Evolutionary conservation across 2,888 invertebrate species (phyloP).

Genomic region (Fissipunctia ypsillon): DNA sequence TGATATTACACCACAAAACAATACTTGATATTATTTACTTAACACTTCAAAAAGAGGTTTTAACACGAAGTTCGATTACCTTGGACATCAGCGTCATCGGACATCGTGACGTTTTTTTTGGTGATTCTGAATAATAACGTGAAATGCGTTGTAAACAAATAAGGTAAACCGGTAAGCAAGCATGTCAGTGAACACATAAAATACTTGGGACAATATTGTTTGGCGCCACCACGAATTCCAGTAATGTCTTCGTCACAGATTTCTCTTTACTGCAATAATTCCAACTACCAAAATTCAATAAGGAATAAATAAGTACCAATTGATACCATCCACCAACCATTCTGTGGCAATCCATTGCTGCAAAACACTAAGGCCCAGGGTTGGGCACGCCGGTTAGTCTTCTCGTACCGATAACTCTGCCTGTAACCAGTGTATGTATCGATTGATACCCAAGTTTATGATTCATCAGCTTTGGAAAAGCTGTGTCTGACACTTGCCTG

Average conservation of each 20-base stretch:
- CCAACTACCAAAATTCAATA: neutral
- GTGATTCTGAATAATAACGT: constrained; percentile 25
- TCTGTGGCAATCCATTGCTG: neutral
- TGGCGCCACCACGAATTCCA: constrained; percentile 36
- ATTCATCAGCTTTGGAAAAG: neutral
- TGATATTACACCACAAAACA: constrained; percentile 30
- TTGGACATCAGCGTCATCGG: constrained; percentile 38
- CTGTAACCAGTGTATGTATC: too few relatives aligned
- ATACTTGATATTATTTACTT: constrained; percentile 41
- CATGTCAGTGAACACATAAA: constrained; percentile 31
- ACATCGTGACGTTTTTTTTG: constrained; percentile 34
- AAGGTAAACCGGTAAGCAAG: constrained; percentile 33
- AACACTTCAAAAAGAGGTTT: constrained; percentile 37
- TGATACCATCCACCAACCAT: too few relatives aligned
- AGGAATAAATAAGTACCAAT: neutral
- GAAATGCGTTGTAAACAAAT: constrained; percentile 39
- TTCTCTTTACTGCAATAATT: neutral
- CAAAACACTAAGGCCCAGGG: neutral
- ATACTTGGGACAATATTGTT: constrained; percentile 30
- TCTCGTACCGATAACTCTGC: too few relatives aligned
- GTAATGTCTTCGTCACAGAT: constrained; percentile 9
- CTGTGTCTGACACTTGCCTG: too few relatives aligned
- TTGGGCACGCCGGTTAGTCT: too few relatives aligned
- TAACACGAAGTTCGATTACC: constrained; percentile 38
- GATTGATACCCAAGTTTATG: too few relatives aligned